Evolutionary conservation across 2,113 vertebrate species (phyloP), one percentile per base, ranked within the genome.

Genomic region (Athene cunicularia): DNA sequence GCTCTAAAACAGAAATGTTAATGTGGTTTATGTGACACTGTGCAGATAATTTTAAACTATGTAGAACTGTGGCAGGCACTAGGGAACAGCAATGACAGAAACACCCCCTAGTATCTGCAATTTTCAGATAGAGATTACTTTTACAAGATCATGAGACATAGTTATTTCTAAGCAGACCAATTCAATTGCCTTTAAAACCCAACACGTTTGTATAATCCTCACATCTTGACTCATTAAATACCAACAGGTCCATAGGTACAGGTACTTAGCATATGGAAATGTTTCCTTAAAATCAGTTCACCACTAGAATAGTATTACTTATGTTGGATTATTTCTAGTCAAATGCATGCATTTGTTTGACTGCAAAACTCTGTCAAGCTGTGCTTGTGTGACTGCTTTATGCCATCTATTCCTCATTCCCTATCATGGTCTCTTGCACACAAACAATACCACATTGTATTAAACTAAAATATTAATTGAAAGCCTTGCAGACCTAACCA

Each of bases 1-100:
- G 80, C 98, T 99, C 98, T 98, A 95, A 41, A 97, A 96, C 14
- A 63, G 77, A 12, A 70, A 74, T 0, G 9, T 45, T 41, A 37
- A 58, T 8, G 17, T 50, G n/a, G 28, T 95, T 90, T 90, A 39
- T 2, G 35, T 28, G 53, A 75, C 18, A 60, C 26, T 19, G 52
- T 2, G 0, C 9, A 39, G 21, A 18, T 55, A 2, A 43, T 12
- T 32, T 83, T 43, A 39, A 76, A 49, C 22, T 12, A 37, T 9
- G 28, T 11, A 68, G 56, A 80, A 55, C 63, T 85, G 33, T 28
- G 28, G n/a, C 68, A 72, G 28, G 13, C 41, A 60, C 32, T 18
- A 17, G 22, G 53, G 17, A 83, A 49, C 4, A 37, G 45, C 17
- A n/a, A 3, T 0, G 62, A 23, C 9, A 76, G 27, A 12, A 56